Conservation (phyloP, 2,113 vertebrate species). For the Eulemur rufifrons region DNA sequence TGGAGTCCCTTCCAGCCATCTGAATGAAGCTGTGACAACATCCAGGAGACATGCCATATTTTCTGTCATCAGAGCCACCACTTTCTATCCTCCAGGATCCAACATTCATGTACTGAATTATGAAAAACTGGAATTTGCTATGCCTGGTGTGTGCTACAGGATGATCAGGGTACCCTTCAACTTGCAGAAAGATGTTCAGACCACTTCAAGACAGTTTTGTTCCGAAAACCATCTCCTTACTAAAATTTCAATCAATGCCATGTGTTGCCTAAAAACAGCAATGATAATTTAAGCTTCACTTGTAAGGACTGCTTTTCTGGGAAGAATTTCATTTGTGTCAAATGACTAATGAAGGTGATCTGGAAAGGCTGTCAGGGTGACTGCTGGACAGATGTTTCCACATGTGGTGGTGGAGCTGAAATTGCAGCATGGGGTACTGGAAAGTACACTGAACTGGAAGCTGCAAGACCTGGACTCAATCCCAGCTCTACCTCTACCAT, state of each 20-base stretch:
- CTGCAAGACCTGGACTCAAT: background rate
- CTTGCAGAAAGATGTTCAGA: background rate
- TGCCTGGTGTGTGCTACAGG: accelerated
- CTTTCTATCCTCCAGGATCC: background rate
- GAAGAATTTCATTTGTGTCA: background rate
- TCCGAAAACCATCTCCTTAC: background rate
- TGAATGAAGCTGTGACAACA: background rate
- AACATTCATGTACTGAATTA: background rate
- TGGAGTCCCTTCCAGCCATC: background rate
- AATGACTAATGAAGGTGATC: conserved; percentile 30
- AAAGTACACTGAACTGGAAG: background rate
- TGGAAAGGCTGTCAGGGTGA: background rate
- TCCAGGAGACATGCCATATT: background rate
- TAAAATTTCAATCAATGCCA: background rate
- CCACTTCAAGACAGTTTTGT: background rate
- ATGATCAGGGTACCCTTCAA: background rate
- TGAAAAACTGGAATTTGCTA: background rate
- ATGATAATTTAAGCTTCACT: background rate
- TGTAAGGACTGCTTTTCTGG: background rate
- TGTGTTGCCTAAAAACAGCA: background rate
- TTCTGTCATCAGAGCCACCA: background rate
- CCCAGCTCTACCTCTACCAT: background rate
- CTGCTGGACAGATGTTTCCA: conserved; percentile 51
- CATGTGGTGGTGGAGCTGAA: background rate
- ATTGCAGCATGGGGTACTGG: background rate